Evolutionary conservation across 2,113 vertebrate species (phyloP).

Genomic region (Leiothrix lutea): DNA sequence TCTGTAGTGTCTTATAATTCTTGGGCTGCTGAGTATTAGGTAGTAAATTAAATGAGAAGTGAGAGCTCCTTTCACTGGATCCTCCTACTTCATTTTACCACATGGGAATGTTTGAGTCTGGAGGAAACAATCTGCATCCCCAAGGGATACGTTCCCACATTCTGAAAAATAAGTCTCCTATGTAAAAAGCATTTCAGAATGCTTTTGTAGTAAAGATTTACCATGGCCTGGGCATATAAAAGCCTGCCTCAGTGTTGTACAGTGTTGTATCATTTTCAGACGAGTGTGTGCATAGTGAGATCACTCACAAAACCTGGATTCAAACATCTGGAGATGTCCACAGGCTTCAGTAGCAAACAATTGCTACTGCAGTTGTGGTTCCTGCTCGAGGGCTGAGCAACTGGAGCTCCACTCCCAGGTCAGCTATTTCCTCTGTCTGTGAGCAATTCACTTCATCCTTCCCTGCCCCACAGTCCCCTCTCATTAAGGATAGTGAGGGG

Average conservation of each 20-base stretch:
- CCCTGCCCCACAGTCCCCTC: neutral
- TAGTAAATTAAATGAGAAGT: constrained; percentile 53
- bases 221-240: neutral
- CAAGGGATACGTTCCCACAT: neutral
- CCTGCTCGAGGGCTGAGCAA: neutral
- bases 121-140: constrained; percentile 32
- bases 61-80: constrained; percentile 32
- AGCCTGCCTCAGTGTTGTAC: neutral
- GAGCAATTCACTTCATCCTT: neutral
- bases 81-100: constrained; percentile 39
- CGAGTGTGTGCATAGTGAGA: neutral
- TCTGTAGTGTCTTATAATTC: constrained; percentile 53
- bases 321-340: constrained; percentile 4
- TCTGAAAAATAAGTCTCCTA: neutral
- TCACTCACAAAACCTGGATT: neutral
- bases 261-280: neutral
- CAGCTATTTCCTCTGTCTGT: neutral
- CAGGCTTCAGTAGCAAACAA: neutral
- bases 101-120: constrained; percentile 26
- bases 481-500: neutral
- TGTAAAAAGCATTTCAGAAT: neutral
- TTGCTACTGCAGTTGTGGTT: neutral
- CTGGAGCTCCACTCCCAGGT: constrained; percentile 5
- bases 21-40: constrained; percentile 48
- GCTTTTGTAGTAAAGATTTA: neutral